Evolutionary conservation across 2,888 invertebrate species (phyloP).

Genomic region (Spodoptera littoralis): DNA sequence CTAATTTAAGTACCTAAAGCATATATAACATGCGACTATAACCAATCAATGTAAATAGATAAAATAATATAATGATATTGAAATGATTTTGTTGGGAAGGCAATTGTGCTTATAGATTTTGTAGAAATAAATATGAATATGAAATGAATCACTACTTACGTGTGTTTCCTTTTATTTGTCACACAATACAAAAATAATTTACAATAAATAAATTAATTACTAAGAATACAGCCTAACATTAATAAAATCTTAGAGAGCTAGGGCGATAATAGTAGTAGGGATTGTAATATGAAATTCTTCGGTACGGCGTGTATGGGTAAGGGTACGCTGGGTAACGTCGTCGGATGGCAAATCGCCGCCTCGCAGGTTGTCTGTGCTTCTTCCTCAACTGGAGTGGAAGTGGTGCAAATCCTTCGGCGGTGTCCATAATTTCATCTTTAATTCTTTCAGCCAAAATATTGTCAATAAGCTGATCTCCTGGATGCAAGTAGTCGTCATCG

Average conservation of each 20-base stretch:
- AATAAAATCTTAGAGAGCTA: conserved; percentile 82
- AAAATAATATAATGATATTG: conserved; percentile 61
- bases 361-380: conserved; percentile 59
- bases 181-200: conserved; percentile 29
- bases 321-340: conserved; percentile 72
- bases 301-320: conserved; percentile 66
- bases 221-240: conserved; percentile 25
- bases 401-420: conserved; percentile 79
- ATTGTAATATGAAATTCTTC: conserved; percentile 68
- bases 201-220: conserved; percentile 46
- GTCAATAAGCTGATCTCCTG: conserved; percentile 57
- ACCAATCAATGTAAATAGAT: conserved; percentile 64
- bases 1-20: conserved; percentile 55
- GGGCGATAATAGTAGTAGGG: conserved; percentile 77
- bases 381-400: conserved; percentile 63
- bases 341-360: conserved; percentile 68
- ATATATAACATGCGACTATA: conserved; percentile 65
- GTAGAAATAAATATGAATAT: conserved; percentile 75
- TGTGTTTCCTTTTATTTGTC: conserved; percentile 35
- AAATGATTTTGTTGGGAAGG: conserved; percentile 62
- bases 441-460: conserved; percentile 66
- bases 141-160: conserved; percentile 53
- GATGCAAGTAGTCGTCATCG: conserved; percentile 45
- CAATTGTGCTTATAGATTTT: conserved; percentile 74
- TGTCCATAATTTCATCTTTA: conserved; percentile 79